These are phyloP conservation scores for Porphyrio hochstetteri DNA, from an alignment of 2,113 vertebrate genomes.

Conservation along the genomic window DNA sequence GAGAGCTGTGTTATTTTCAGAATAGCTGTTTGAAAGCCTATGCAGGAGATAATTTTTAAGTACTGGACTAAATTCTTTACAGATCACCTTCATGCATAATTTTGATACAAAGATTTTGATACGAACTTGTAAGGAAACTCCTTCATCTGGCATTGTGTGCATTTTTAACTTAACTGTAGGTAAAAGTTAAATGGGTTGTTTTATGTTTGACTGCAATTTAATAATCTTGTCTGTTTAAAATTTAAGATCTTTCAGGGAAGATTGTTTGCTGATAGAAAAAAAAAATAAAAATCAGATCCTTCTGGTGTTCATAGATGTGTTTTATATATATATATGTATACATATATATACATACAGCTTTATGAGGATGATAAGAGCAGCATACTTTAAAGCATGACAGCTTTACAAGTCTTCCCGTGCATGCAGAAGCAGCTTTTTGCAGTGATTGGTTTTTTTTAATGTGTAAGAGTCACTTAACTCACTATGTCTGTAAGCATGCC, in stretches of 20 bases:
- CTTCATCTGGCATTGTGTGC: background rate
- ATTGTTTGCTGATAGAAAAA: background rate
- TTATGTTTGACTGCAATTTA: background rate
- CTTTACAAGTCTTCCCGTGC: conserved; percentile 7
- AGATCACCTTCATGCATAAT: background rate
- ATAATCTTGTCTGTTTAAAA: conserved; percentile 15
- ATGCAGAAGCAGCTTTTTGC: conserved; percentile 30
- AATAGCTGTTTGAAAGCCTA: conserved; percentile 14
- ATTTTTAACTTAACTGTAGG: background rate
- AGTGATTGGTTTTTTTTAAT: too few relatives aligned
- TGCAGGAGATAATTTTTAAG: conserved; percentile 37
- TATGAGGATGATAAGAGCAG: background rate
- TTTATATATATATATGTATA: background rate
- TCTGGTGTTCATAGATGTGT: conserved; percentile 1
- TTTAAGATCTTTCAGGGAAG: conserved; percentile 41
- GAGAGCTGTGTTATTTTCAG: background rate
- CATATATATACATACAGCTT: background rate
- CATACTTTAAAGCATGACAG: conserved; percentile 54
- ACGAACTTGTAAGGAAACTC: background rate
- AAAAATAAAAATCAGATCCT: background rate
- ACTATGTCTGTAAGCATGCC: too few relatives aligned
- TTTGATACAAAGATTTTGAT: conserved; percentile 58
- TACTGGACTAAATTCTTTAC: conserved; percentile 7
- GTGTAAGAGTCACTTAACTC: too few relatives aligned
- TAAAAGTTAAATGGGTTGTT: background rate